phyloP scores from a whole-genome alignment of 64 coral and sea anemone genomes.

The Platygyra sinensis region DNA sequence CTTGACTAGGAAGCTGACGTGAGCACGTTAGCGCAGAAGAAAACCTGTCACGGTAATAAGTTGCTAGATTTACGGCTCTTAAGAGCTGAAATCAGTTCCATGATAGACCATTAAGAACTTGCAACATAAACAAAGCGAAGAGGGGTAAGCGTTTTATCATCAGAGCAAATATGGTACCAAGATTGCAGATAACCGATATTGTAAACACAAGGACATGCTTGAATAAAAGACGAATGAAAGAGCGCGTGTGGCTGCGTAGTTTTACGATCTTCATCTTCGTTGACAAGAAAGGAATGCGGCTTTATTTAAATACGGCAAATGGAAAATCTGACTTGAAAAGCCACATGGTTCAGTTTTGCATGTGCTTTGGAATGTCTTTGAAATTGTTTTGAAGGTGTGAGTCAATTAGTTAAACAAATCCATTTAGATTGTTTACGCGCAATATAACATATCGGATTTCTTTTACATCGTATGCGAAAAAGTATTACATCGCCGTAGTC shows the following conservation, averaged over 20 bases:
- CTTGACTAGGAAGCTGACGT: background rate
- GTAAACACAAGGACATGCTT: background rate
- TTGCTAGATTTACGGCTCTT: background rate
- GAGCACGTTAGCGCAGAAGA: background rate
- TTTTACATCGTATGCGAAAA: background rate
- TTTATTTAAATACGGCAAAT: background rate
- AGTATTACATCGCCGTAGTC: background rate
- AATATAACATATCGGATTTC: background rate
- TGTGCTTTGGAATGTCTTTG: constrained; percentile 18
- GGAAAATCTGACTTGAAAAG: background rate
- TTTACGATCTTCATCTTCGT: background rate
- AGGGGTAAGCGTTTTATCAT: background rate
- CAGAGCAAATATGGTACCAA: background rate
- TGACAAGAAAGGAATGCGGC: constrained; percentile 6
- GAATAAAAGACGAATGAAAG: background rate
- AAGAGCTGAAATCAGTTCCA: background rate
- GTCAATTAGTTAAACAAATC: constrained; percentile 14
- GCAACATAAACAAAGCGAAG: background rate
- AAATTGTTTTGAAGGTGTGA: background rate
- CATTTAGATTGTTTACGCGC: background rate
- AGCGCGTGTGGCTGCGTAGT: background rate
- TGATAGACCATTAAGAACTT: background rate
- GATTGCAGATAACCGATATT: background rate
- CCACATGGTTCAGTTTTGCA: background rate
- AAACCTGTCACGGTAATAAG: background rate